Percentiles rank a stretch among this genome's conserved stretches.
Evolutionary conservation across 2,888 invertebrate species (phyloP).

Genomic region (Polyommatus icarus): DNA sequence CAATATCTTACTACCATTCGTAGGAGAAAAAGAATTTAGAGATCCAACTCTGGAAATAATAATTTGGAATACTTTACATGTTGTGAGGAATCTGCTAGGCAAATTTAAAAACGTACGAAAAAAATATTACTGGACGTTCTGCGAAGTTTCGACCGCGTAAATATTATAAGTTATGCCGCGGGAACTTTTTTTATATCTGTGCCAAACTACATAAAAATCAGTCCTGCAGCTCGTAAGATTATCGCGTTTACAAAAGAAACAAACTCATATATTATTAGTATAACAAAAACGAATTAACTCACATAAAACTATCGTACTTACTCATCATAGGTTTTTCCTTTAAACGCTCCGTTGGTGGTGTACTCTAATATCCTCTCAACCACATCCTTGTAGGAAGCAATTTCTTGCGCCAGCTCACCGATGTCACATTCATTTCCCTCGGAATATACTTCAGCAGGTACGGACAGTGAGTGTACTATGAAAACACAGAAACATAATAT

Average conservation of each 20-base stretch:
- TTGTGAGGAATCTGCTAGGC: too few relatives aligned
- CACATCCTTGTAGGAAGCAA: conserved; percentile 76
- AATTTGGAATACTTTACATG: too few relatives aligned
- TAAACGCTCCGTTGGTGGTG: conserved; percentile 72
- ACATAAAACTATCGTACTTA: conserved; percentile 47
- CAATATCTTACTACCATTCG: not conserved
- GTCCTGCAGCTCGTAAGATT: too few relatives aligned
- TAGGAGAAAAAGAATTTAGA: not conserved
- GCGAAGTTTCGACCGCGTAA: too few relatives aligned
- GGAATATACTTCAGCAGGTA: conserved; percentile 44
- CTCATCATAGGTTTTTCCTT: conserved; percentile 80
- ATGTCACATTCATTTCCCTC: conserved; percentile 51
- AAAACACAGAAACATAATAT: conserved; percentile 36
- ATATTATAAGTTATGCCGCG: too few relatives aligned
- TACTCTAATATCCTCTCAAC: conserved; percentile 77
- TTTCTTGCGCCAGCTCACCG: conserved; percentile 72
- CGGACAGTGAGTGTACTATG: conserved; percentile 41
- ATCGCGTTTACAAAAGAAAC: too few relatives aligned
- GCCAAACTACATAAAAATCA: too few relatives aligned
- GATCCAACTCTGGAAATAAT: too few relatives aligned
- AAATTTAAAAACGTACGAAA: too few relatives aligned
- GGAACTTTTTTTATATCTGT: too few relatives aligned
- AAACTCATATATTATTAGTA: too few relatives aligned
- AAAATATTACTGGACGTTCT: too few relatives aligned
- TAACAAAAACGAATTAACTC: not conserved